A percentile compares a stretch with the other conserved stretches of the same genome.
Evolutionary conservation across 2,888 invertebrate species (phyloP).

Genomic region (Willowsia nigromaculata): DNA sequence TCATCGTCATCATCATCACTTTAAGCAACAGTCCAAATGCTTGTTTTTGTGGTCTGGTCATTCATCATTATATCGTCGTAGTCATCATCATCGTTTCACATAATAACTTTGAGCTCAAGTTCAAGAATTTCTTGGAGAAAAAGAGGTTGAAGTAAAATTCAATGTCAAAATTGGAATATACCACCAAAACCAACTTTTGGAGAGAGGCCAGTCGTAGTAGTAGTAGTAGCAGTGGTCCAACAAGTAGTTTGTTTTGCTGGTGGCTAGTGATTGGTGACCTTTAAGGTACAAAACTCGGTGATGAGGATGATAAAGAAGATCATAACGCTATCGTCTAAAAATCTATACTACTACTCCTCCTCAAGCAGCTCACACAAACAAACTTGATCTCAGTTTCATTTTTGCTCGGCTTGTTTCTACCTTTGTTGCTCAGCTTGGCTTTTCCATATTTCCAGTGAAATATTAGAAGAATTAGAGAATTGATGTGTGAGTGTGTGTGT

Average conservation of each 20-base stretch:
- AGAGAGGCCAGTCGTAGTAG: conserved; percentile 14
- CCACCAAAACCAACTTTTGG: too few species aligned
- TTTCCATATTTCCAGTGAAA: background rate
- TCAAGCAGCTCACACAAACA: background rate
- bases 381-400: background rate
- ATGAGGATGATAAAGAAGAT: background rate
- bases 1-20: conserved; percentile 19
- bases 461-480: background rate
- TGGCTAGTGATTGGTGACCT: background rate
- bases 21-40: conserved; percentile 8
- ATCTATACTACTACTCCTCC: conserved; percentile 24
- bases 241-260: conserved; percentile 3
- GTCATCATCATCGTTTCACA: background rate
- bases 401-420: background rate
- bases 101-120: background rate
- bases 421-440: background rate
- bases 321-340: background rate
- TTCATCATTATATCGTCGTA: conserved; percentile 45
- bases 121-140: background rate
- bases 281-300: background rate
- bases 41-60: conserved; percentile 61
- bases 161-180: background rate
- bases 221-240: background rate
- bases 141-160: background rate
- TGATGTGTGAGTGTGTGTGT: background rate